Evolutionary conservation across 2,797 vertebrate genomes (phyloP).

Genomic region (Hippopotamyrus pictus): DNA sequence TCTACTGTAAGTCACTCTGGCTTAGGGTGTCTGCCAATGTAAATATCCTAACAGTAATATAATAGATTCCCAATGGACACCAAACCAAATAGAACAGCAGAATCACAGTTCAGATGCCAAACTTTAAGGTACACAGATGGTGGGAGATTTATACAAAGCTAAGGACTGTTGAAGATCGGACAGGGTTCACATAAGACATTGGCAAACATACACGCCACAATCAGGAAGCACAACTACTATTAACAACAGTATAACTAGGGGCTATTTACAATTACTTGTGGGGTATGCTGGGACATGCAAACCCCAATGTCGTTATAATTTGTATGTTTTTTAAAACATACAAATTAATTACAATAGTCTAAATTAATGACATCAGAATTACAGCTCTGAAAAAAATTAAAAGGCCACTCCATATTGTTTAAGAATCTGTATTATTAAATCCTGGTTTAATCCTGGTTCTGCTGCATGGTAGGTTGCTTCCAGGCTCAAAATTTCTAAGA

Average conservation of each 20-base stretch:
- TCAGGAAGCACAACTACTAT: neutral
- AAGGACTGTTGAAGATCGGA: neutral
- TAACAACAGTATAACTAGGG: neutral
- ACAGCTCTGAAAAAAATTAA: neutral
- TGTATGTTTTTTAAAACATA: neutral
- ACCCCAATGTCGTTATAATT: neutral
- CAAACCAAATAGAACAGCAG: neutral
- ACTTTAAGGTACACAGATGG: too few relatives aligned
- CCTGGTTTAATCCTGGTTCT: neutral
- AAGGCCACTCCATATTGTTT: neutral
- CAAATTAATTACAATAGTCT: neutral
- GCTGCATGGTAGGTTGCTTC: neutral
- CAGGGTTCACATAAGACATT: neutral
- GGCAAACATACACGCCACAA: neutral
- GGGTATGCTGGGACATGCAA: neutral
- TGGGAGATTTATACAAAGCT: neutral
- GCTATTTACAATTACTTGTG: neutral
- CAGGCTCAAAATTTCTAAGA: neutral
- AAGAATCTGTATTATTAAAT: neutral
- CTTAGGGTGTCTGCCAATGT: neutral
- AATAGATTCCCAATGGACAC: neutral
- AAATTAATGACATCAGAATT: neutral
- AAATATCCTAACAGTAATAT: neutral
- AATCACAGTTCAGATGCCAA: too few relatives aligned
- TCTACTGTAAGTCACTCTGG: too few relatives aligned